Evolutionary conservation across 2,888 invertebrate species (phyloP), one percentile per base, ranked within the genome.

Genomic region (Minunthozetes semirufus): DNA sequence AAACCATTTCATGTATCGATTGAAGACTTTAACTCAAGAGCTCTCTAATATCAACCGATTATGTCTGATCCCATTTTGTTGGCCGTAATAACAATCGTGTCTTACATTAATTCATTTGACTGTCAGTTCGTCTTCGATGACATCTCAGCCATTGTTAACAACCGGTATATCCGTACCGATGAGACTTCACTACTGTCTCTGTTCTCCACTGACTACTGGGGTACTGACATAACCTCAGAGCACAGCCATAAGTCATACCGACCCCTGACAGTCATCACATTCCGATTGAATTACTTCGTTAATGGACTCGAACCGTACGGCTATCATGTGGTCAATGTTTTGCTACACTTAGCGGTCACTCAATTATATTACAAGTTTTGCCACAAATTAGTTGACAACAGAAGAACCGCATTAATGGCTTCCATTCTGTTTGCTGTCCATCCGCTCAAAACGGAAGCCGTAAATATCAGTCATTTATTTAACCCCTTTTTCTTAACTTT

Each of bases 221-320:
- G 97, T 71, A 97, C 96, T 56, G 93, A 95, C 76, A 86, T 98
- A 80, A 88, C 88, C 79, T 93, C 94, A 85, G 88, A 89, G 78
- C 96, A 96, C 72, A 95, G 95, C 17, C 97, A 98, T 86, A 97
- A 97, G 81, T 96, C 96, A 75, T 98, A 95, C 86, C 88, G 98
- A 50, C 97, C 97, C 72, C 86, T 98, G 80, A 92, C 92, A 83
- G 92, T 93, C 78, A 89, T 93, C 78, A 89, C 92, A 79, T 94
- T 92, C 85, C 89, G 94, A 80, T 86, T 93, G 79, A 94, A 94
- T 86, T 84, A 85, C 81, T 88, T 89, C 84, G 86, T 90, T 77
- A 86, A 82, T 46, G 89, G 89, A 22, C 75, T 90, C 81, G 88
- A 88, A 79, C 90, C 92, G n/a, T 88, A 88, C 86, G 91, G 92